A percentile compares a stretch with the other conserved stretches of the same genome.
Conservation (phyloP, 1,140 invertebrate species). For the Meteorus sp. region DNA sequence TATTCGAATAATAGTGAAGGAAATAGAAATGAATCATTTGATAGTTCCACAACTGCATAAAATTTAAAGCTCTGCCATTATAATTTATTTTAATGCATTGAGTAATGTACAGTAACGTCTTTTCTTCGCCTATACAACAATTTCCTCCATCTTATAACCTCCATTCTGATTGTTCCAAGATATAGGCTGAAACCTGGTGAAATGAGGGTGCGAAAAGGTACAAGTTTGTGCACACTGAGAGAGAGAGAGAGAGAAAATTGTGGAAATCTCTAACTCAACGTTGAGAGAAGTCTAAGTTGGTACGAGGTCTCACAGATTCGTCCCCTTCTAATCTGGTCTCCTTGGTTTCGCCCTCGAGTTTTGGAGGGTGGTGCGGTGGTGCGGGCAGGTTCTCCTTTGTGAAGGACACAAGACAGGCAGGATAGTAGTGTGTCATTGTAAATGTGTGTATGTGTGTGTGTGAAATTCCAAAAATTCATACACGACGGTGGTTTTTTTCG, state of each 20-base stretch:
- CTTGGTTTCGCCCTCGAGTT: slow-evolving; percentile 56
- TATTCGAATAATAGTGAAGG: no score
- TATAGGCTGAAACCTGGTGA: slow-evolving; percentile 7
- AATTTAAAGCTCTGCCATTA: slow-evolving; percentile 4
- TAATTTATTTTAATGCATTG: background rate
- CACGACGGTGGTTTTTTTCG: background rate
- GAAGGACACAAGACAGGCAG: slow-evolving; percentile 31
- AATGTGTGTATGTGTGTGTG: background rate
- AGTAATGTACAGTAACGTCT: no score
- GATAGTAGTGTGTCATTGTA: background rate
- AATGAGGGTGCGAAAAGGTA: slow-evolving; percentile 7
- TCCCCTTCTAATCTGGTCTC: slow-evolving; percentile 58
- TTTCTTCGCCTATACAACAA: slow-evolving; percentile 31
- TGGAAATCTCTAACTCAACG: slow-evolving; percentile 37
- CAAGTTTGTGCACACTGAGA: background rate
- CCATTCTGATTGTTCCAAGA: slow-evolving; percentile 33
- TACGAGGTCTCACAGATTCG: slow-evolving; percentile 40
- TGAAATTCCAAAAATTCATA: background rate
- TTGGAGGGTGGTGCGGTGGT: slow-evolving; percentile 26
- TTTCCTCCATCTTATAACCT: slow-evolving; percentile 37
- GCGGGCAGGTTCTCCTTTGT: slow-evolving; percentile 24
- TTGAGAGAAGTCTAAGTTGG: slow-evolving; percentile 12
- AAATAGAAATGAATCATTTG: no score
- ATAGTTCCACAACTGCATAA: no score
- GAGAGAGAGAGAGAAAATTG: background rate